phyloP scores from a whole-genome alignment of 1,140 invertebrate genomes.

The Dysdera silvatica region DNA sequence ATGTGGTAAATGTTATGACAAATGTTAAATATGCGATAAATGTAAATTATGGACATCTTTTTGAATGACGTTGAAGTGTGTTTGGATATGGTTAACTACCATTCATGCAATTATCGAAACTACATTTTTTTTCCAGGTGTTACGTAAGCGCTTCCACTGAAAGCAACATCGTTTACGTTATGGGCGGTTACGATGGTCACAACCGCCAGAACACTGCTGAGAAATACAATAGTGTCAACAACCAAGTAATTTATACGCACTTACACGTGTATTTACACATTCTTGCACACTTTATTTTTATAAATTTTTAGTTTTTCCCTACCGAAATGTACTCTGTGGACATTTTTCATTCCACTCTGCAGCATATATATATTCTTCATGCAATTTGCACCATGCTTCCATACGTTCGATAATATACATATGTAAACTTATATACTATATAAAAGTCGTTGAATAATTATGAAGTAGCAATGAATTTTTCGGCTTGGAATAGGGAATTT shows the following conservation, averaged over 20 bases:
- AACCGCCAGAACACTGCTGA: slow-evolving; percentile 48
- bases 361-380: not conserved
- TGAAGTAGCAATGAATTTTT: no score
- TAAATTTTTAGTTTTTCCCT: not conserved
- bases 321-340: not conserved
- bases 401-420: not conserved
- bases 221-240: slow-evolving; percentile 40
- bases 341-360: not conserved
- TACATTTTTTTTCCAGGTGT: slow-evolving; percentile 46
- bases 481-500: no score
- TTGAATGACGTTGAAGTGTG: no score
- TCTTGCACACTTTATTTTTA: not conserved
- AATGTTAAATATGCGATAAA: no score
- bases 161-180: slow-evolving; percentile 45
- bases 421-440: not conserved
- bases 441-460: no score
- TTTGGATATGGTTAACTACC: no score
- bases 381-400: not conserved
- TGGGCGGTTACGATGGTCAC: slow-evolving; percentile 51
- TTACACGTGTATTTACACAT: not conserved
- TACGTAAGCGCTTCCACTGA: slow-evolving; percentile 68
- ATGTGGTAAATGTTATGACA: no score
- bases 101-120: no score
- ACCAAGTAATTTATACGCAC: slow-evolving; percentile 34
- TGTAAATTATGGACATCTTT: no score